Percentiles rank a stretch among this genome's conserved stretches.
These are phyloP conservation scores for Anguilla anguilla DNA, from an alignment of 2,797 vertebrate species.

Conservation along the genomic window DNA sequence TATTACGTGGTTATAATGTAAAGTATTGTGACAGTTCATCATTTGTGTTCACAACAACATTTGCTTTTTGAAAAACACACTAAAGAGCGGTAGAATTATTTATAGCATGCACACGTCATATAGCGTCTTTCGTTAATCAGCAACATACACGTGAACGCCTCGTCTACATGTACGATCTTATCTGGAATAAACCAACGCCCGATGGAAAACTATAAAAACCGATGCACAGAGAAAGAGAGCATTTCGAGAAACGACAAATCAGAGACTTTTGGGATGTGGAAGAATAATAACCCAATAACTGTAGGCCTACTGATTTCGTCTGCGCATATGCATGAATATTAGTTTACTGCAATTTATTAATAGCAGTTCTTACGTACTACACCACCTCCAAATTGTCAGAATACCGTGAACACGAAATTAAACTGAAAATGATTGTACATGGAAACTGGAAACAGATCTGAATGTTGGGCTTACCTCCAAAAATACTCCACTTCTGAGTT, in stretches of 20 bases:
- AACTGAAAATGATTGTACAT: neutral
- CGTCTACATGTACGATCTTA: neutral
- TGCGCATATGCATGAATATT: neutral
- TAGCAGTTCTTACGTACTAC: neutral
- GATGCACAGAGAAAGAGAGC: neutral
- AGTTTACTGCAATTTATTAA: no score
- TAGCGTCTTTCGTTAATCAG: neutral
- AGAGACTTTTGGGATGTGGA: neutral
- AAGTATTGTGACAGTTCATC: neutral
- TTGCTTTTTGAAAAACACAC: neutral
- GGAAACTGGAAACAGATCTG: neutral
- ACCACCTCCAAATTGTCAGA: neutral
- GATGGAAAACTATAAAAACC: neutral
- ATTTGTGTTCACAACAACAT: neutral
- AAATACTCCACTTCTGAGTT: slow-evolving; percentile 55
- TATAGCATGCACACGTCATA: neutral
- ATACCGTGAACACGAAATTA: neutral
- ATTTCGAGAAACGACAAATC: neutral
- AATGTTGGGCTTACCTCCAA: slow-evolving; percentile 66
- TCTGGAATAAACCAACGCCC: neutral
- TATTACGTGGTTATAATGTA: neutral
- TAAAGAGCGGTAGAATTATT: neutral
- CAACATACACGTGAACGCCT: neutral
- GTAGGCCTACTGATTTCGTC: neutral
- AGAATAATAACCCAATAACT: neutral